Conservation (phyloP, 2,888 invertebrate species). For the Tenthredo notha region DNA sequence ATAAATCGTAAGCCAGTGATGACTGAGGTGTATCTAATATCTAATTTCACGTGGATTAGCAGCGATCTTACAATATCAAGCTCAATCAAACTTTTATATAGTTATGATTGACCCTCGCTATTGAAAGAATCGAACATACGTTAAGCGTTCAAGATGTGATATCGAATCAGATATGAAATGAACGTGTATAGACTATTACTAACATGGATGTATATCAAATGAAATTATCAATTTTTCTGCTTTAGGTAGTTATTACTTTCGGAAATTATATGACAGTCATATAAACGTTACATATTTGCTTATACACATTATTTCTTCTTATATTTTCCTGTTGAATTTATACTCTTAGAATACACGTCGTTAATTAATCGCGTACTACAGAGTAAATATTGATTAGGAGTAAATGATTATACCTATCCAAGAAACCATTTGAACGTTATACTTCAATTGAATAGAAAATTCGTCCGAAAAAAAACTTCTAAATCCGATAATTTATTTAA, state of each 20-base stretch:
- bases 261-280: background rate
- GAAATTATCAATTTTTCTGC: background rate
- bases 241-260: background rate
- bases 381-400: background rate
- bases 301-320: background rate
- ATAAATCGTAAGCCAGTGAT: background rate
- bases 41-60: background rate
- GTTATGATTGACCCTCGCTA: conserved; percentile 8
- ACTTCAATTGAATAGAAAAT: background rate
- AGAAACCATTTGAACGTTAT: background rate
- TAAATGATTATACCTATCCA: background rate
- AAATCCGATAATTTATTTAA: background rate
- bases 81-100: background rate
- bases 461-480: background rate
- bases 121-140: background rate
- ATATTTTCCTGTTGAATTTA: background rate
- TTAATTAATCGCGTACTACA: background rate
- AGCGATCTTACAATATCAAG: background rate
- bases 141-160: background rate
- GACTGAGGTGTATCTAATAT: background rate
- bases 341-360: background rate
- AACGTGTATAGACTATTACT: background rate
- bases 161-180: background rate
- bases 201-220: background rate
- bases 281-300: background rate